Evolutionary conservation across 2,888 invertebrate genomes (phyloP), one percentile per base, ranked within the genome.

Genomic region (Nowickia ferox): DNA sequence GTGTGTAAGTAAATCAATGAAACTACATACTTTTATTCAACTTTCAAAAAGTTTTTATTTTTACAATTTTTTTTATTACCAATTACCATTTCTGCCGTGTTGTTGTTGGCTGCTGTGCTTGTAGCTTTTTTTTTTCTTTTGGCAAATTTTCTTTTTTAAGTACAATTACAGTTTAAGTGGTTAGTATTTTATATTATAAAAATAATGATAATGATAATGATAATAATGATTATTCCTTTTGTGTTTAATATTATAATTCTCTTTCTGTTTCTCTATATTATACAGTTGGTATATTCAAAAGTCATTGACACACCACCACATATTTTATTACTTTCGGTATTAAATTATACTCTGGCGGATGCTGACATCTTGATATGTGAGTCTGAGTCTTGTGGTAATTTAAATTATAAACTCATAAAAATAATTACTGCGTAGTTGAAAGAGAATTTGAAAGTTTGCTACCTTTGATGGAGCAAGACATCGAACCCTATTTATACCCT

Each of bases 1-100:
- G 11, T 46, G 8, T n/a, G n/a, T 9, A 82, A 63, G 59, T 65
- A 51, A 81, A 84, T 75, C 74, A 87, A 78, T 78, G 71, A 66
- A 72, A 72, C 75, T 78, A n/a, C n/a, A n/a, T n/a, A 63, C 40
- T 82, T 78, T 63, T 69, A 46, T 63, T 44, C 17, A 38, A 46
- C 38, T 66, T n/a, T 15, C 51, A 40, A 8, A 68, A 48, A 57
- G 38, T 30, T 19, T 59, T 61, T 40, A 68, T 59, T 51, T 42
- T 53, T 22, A 8, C 9, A 22, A 22, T 15, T 66, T 44, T 44
- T 30, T 5, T 48, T 57, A 15, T 69, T n/a, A n/a, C n/a, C n/a
- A n/a, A 53, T 61, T 40, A 63, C 38, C 10, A 30, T 53, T 30
- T 48, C 17, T 15, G 30, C 4, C 6, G n/a, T 17, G 15, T 15